Conservation (phyloP, 2,888 invertebrate species). For the Amphipoea oculea region DNA sequence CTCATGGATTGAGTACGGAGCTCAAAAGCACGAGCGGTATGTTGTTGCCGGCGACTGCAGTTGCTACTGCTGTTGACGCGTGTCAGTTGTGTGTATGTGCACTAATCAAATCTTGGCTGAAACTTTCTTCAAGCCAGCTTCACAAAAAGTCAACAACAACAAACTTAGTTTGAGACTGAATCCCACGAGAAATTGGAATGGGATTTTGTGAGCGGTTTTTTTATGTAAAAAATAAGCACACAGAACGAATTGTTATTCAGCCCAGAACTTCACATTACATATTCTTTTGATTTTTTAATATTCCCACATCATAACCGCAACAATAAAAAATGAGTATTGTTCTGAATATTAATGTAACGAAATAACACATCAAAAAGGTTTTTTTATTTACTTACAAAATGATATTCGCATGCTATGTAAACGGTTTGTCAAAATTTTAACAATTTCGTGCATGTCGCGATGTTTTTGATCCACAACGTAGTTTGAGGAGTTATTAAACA, state of each 20-base stretch:
- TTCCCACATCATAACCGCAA: conserved; percentile 29
- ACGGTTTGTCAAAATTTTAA: not conserved
- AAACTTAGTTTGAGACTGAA: not conserved
- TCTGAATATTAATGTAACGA: conserved; percentile 39
- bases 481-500: not conserved
- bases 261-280: conserved; percentile 3
- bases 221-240: conserved; percentile 2
- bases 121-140: no score
- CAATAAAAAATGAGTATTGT: conserved; percentile 34
- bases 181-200: not conserved
- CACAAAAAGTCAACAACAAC: no score
- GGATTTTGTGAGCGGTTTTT: not conserved
- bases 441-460: not conserved
- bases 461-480: not conserved
- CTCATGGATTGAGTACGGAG: no score
- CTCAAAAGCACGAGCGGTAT: no score
- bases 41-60: no score
- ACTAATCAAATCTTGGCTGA: no score
- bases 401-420: not conserved
- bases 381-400: conserved; percentile 21
- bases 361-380: not conserved
- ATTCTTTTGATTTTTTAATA: conserved; percentile 47
- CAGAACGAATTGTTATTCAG: conserved; percentile 39
- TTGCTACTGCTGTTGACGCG: not conserved
- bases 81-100: no score